A percentile compares a stretch with the other conserved stretches of the same genome.
phyloP scores from a whole-genome alignment of 2,888 invertebrate species.

The Thecocarcelia acutangulata region DNA sequence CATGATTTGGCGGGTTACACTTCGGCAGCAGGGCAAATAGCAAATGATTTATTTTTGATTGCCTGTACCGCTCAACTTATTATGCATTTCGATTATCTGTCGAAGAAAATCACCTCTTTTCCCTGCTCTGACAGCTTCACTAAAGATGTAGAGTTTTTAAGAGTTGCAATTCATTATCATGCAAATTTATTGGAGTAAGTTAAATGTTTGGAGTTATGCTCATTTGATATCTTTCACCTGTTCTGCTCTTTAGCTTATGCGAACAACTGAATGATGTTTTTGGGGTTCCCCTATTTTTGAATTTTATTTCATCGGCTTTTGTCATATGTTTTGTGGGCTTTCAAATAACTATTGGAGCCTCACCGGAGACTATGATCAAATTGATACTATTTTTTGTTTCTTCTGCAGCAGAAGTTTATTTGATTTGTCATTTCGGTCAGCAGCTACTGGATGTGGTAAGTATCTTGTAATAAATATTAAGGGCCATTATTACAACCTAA shows the following conservation, averaged over 20 bases:
- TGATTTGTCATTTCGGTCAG: slow-evolving; percentile 77
- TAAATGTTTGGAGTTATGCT: no score
- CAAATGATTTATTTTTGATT: slow-evolving; percentile 77
- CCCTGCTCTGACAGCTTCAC: neutral
- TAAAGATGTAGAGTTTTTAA: neutral
- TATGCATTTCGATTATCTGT: slow-evolving; percentile 77
- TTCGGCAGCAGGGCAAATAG: slow-evolving; percentile 75
- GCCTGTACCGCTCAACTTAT: slow-evolving; percentile 76
- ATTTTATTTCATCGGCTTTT: slow-evolving; percentile 71
- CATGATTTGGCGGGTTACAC: slow-evolving; percentile 75
- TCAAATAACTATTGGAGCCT: slow-evolving; percentile 75
- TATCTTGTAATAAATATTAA: neutral
- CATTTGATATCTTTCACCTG: neutral
- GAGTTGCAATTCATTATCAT: slow-evolving; percentile 68
- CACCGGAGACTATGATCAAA: slow-evolving; percentile 72
- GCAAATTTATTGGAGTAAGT: slow-evolving; percentile 69
- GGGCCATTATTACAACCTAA: no score
- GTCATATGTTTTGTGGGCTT: slow-evolving; percentile 76
- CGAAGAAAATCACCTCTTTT: neutral
- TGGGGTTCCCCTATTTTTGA: slow-evolving; percentile 71
- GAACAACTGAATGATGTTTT: slow-evolving; percentile 71
- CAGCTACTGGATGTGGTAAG: slow-evolving; percentile 75
- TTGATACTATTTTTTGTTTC: slow-evolving; percentile 74
- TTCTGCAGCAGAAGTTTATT: slow-evolving; percentile 74
- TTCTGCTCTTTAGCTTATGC: slow-evolving; percentile 47